phyloP scores from a whole-genome alignment of 2,113 vertebrate species.

The Arizona elegans region DNA sequence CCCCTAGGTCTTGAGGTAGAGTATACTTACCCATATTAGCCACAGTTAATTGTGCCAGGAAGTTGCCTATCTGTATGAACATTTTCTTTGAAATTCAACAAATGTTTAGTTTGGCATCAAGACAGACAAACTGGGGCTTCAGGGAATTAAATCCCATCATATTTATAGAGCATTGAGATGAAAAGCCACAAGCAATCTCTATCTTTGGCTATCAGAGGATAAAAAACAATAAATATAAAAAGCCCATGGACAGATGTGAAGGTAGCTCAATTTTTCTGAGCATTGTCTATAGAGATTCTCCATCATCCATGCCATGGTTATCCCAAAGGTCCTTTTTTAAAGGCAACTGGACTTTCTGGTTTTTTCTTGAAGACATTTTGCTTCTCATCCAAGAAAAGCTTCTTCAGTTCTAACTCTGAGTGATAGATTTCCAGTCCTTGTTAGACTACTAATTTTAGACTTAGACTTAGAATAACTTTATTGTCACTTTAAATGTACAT shows the following conservation, averaged over 20 bases:
- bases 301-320: background rate
- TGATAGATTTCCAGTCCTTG: background rate
- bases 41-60: background rate
- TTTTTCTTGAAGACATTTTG: background rate
- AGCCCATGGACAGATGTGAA: accelerated
- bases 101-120: background rate
- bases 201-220: background rate
- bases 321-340: background rate
- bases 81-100: background rate
- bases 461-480: too few relatives aligned
- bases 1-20: background rate
- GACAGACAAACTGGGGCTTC: background rate
- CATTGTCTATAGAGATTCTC: background rate
- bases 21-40: background rate
- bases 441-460: background rate
- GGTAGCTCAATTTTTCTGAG: background rate
- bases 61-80: background rate
- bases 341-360: background rate
- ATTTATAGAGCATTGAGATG: background rate
- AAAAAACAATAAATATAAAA: background rate
- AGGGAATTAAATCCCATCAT: background rate
- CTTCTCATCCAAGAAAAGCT: background rate
- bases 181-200: background rate
- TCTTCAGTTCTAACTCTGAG: background rate
- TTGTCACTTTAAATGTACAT: too few relatives aligned